Evolutionary conservation across 2,113 vertebrate genomes (phyloP).

Genomic region (Haliaeetus leucogaster): DNA sequence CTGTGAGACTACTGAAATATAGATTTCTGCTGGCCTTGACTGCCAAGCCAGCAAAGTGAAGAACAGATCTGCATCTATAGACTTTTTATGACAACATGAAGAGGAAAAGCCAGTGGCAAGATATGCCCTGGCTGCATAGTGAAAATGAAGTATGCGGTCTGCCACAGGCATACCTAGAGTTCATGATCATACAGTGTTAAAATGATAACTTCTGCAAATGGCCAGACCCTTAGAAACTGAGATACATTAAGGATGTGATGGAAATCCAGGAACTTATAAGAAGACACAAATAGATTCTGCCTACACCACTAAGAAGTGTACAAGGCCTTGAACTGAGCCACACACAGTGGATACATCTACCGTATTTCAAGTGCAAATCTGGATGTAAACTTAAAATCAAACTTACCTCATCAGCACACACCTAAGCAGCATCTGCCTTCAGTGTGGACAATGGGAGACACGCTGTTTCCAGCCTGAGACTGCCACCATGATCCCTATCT

Average conservation of each 20-base stretch:
- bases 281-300: not conserved
- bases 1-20: not conserved
- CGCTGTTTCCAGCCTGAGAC: not conserved
- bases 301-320: not conserved
- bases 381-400: not conserved
- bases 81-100: not conserved
- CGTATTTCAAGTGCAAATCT: not conserved
- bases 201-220: not conserved
- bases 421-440: not conserved
- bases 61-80: not conserved
- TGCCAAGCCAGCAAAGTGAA: not conserved
- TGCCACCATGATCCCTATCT: not conserved
- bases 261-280: not conserved
- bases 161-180: not conserved
- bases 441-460: not conserved
- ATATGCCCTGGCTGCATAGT: not conserved
- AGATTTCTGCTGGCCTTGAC: not conserved
- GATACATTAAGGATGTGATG: not conserved
- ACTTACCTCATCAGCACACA: not conserved
- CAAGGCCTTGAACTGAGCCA: not conserved
- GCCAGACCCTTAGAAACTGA: not conserved
- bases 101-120: not conserved
- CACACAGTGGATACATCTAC: rapidly evolving
- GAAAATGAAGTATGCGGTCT: not conserved
- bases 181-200: not conserved